Percentiles rank a stretch among this genome's conserved stretches.
Evolutionary conservation across 2,888 invertebrate genomes (phyloP).

Genomic region (Eilema griseolum): DNA sequence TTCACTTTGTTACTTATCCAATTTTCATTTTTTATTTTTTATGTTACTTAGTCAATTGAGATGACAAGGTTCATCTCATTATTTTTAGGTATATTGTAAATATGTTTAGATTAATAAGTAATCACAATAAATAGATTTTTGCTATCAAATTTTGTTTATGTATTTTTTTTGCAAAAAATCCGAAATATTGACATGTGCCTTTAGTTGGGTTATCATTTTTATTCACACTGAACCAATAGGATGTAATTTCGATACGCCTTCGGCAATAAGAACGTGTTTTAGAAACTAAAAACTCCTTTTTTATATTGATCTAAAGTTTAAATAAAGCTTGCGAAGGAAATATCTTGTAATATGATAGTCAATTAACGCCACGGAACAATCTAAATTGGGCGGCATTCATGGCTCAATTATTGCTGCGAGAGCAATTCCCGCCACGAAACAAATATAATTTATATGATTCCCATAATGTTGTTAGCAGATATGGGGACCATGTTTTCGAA

Average conservation of each 20-base stretch:
- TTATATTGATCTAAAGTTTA: not conserved
- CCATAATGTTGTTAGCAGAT: not conserved
- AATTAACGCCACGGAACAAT: not conserved
- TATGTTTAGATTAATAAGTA: no score
- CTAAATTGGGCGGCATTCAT: conserved; percentile 4
- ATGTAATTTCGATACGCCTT: not conserved
- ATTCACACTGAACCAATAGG: not conserved
- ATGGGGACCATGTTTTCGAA: not conserved
- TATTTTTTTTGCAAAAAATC: not conserved
- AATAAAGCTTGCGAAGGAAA: not conserved
- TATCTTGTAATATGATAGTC: conserved; percentile 1
- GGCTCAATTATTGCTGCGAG: conserved; percentile 4
- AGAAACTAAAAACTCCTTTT: not conserved
- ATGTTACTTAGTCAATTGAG: no score
- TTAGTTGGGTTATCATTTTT: not conserved
- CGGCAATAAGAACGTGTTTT: not conserved
- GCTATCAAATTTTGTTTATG: no score
- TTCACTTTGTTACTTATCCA: no score
- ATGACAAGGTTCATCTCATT: no score
- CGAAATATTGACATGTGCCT: not conserved
- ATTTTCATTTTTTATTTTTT: no score
- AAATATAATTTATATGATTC: conserved; percentile 1
- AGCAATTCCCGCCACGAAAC: not conserved
- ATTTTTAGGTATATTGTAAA: no score
- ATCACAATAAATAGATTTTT: no score